phyloP scores from a whole-genome alignment of 2,888 invertebrate species.

The Smittia aterrima region DNA sequence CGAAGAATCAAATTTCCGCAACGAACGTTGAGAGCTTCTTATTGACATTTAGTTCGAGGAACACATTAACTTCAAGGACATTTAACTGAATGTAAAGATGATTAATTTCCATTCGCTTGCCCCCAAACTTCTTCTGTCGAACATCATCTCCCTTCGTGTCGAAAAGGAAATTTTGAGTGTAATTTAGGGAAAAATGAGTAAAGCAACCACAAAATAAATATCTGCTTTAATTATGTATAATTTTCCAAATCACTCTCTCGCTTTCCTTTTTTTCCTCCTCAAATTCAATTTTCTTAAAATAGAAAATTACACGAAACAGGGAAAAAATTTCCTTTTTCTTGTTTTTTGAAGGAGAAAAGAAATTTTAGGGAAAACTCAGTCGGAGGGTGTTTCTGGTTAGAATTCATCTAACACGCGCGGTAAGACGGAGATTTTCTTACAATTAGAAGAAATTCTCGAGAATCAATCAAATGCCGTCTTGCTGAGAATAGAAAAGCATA shows the following conservation, averaged over 20 bases:
- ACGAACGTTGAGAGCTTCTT: neutral
- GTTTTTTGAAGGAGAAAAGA: neutral
- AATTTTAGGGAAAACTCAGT: neutral
- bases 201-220: slow-evolving; percentile 40
- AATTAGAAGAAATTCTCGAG: neutral
- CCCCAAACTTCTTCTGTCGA: neutral
- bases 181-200: slow-evolving; percentile 33
- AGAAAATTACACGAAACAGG: slow-evolving; percentile 27
- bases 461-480: neutral
- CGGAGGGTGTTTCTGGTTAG: neutral
- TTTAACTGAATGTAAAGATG: slow-evolving; percentile 30
- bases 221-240: slow-evolving; percentile 39
- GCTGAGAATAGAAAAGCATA: neutral
- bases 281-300: slow-evolving; percentile 16
- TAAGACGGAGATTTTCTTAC: neutral
- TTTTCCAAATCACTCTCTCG: slow-evolving; percentile 37
- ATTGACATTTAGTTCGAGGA: neutral
- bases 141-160: neutral
- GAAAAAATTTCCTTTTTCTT: neutral
- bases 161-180: neutral
- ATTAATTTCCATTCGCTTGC: slow-evolving; percentile 1
- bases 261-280: neutral
- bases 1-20: neutral
- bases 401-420: neutral
- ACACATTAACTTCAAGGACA: slow-evolving; percentile 6